phyloP scores from a whole-genome alignment of 2,797 vertebrate species.

The Falco cherrug region DNA sequence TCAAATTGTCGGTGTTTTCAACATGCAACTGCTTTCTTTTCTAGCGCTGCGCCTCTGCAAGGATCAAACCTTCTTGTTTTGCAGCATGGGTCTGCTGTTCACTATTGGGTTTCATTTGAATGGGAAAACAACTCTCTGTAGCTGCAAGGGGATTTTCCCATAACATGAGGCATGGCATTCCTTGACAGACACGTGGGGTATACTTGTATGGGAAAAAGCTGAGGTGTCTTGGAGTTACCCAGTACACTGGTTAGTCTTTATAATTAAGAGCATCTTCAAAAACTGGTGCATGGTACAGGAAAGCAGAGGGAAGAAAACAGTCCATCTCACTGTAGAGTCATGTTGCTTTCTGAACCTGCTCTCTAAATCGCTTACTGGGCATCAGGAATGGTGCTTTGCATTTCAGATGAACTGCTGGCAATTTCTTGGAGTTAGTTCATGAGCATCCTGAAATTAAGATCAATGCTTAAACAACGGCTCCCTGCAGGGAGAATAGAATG shows the following conservation, averaged over 20 bases:
- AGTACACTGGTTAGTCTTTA: neutral
- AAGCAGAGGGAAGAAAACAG: neutral
- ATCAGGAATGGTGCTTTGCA: neutral
- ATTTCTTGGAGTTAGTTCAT: neutral
- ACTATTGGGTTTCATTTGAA: neutral
- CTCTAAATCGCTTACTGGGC: neutral
- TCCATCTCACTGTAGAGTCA: fast-evolving
- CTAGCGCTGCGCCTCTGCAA: neutral
- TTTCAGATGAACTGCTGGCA: neutral
- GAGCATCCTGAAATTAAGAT: conserved; percentile 29
- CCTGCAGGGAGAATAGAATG: neutral
- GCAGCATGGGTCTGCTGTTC: neutral
- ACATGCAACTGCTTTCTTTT: neutral
- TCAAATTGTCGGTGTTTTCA: neutral
- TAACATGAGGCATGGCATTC: neutral
- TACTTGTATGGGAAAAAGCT: neutral
- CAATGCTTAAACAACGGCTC: neutral
- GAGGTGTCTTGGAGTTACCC: neutral
- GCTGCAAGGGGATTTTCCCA: neutral
- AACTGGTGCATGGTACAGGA: neutral
- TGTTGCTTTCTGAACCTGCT: neutral
- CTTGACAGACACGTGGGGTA: neutral
- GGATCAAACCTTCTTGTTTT: neutral
- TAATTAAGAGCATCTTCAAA: neutral
- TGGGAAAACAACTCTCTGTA: neutral